Evolutionary conservation across 1,140 invertebrate genomes (phyloP).

Genomic region (Tetramorium simillimum): DNA sequence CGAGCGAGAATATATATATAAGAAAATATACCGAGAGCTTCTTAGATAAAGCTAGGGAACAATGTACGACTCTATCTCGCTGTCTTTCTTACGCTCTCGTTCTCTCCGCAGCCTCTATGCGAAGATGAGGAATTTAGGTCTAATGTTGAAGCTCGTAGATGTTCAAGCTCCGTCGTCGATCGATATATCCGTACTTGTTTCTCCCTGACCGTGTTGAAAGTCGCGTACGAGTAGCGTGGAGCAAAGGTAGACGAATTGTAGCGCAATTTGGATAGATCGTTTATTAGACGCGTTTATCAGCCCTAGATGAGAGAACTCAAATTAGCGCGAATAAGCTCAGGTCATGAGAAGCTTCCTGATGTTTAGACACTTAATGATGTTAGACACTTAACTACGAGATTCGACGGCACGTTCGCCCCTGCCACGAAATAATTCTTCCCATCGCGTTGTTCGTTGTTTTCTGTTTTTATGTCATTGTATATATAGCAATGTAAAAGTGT

Average conservation of each 20-base stretch:
- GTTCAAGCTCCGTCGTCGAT: slow-evolving; percentile 15
- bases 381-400: slow-evolving; percentile 30
- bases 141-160: not conserved
- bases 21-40: slow-evolving; percentile 35
- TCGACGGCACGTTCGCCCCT: not conserved
- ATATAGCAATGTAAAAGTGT: not conserved
- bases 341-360: slow-evolving; percentile 45
- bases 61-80: not conserved
- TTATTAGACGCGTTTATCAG: slow-evolving; percentile 23
- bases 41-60: slow-evolving; percentile 32
- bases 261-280: slow-evolving; percentile 12
- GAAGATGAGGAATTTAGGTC: not conserved
- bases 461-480: slow-evolving; percentile 12
- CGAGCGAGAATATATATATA: not conserved
- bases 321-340: slow-evolving; percentile 44
- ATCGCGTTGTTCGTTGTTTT: slow-evolving; percentile 2
- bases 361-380: slow-evolving; percentile 1
- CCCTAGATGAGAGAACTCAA: slow-evolving; percentile 26
- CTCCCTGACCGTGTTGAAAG: not conserved
- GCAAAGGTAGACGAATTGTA: not conserved
- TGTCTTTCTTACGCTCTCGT: not conserved
- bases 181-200: slow-evolving; percentile 1
- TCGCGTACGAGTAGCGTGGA: not conserved
- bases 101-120: not conserved
- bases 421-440: slow-evolving; percentile 24